Conservation (phyloP, 1,140 invertebrate genomes). For the Pseudomyrmex sp. region DNA sequence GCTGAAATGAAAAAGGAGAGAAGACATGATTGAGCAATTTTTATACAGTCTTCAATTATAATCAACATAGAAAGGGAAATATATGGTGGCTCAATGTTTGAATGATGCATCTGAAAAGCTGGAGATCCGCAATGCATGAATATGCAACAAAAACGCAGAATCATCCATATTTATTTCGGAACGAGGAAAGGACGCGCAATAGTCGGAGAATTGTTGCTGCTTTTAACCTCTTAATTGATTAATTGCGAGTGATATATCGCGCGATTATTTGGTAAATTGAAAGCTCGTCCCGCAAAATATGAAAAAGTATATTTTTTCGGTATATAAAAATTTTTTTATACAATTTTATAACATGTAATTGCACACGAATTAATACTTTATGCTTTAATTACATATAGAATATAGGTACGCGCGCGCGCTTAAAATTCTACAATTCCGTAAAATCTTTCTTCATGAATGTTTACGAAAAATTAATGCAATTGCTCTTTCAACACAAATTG, state of each 20-base stretch:
- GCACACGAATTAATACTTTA: not conserved
- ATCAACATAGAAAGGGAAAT: not conserved
- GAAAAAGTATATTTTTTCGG: too few relatives aligned
- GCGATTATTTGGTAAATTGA: constrained; percentile 13
- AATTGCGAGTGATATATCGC: constrained; percentile 43
- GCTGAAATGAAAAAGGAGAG: not conserved
- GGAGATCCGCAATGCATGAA: constrained; percentile 34
- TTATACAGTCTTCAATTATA: constrained; percentile 4
- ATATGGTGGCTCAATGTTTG: constrained; percentile 8
- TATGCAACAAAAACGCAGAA: constrained; percentile 53
- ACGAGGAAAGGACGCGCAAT: not conserved
- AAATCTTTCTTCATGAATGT: not conserved
- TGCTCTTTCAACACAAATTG: too few relatives aligned
- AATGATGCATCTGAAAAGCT: not conserved
- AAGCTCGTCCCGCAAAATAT: not conserved
- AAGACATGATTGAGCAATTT: not conserved
- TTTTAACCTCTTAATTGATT: constrained; percentile 57
- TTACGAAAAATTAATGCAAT: too few relatives aligned
- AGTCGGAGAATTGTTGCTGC: constrained; percentile 16
- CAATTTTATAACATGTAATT: not conserved
- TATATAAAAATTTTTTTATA: not conserved
- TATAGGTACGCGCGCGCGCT: too few relatives aligned
- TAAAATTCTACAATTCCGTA: not conserved
- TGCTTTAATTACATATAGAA: not conserved
- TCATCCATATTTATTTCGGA: constrained; percentile 55